Base-by-base conservation (phyloP, 2,113 vertebrate genomes). In the Erythrocercus mccallii region DNA sequence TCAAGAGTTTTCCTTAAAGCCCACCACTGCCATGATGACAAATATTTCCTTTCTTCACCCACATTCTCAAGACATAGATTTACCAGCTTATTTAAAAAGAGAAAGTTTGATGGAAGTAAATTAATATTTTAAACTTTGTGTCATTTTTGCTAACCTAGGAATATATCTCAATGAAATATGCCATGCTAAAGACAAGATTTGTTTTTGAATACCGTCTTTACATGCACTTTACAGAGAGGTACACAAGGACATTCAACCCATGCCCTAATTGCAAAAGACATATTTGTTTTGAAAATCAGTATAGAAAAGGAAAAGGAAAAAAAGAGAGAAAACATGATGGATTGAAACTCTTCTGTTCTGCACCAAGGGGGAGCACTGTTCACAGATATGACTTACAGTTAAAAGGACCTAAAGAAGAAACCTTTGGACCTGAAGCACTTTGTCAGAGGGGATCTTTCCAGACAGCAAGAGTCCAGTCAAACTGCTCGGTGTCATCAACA, bases 401-500 rank as follows among this genome's bases (percentile, higher is more conserved):
- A 40, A 47, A 85, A 89, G 31, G 17, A 60, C 18, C 5, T 64
- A 9, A 84, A 64, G 44, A 72, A 57, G 18, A 66, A 90, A 35
- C 3, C 6, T 42, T 40, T 68, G 48, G 28, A 12, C 28, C 17
- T 60, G 13, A 57, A 53, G 28, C 15, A 24, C 37, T 68, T 81
- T 6, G 2, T 53, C 65, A 62, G 24, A 48, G 51, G 48, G 35
- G 27, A 72, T 11, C 27, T 53, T 56, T 53, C 60, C 3, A 1
- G 30, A 35, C 9, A 53, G 48, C 10, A 60, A 31, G 15, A 62
- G 37, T 27, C 30, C 31, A 44, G 24, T 25, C 3, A 15, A 87
- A 35, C 25, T 27, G 6, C 40, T 56, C 0, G 0, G 4, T 4
- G 11, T 45, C 69, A 58, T 65, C 35, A 50, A 16, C 2, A 6